These are phyloP conservation scores for Falco peregrinus DNA, from an alignment of 2,797 vertebrate genomes.

Conservation along the genomic window DNA sequence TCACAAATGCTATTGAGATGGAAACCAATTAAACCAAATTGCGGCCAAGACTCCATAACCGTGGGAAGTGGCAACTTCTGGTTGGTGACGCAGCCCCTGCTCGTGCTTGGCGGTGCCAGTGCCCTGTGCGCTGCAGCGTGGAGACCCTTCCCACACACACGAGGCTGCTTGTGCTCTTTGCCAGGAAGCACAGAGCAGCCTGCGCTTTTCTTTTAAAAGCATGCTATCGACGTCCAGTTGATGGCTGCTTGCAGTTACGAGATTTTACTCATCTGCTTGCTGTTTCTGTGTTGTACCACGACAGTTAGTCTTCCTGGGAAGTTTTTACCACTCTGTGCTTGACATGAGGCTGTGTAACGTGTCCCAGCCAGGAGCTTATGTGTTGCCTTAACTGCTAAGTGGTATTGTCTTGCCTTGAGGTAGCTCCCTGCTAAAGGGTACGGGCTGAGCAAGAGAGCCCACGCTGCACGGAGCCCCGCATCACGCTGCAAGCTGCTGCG, in stretches of 20 bases:
- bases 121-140: fast-evolving
- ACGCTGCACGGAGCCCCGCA: fast-evolving
- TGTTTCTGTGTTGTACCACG: not conserved
- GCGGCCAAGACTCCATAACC: not conserved
- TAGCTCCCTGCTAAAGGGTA: not conserved
- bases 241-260: not conserved
- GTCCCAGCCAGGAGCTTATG: not conserved
- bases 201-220: not conserved
- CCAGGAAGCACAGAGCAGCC: not conserved
- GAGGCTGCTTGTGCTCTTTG: not conserved
- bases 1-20: not conserved
- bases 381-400: not conserved
- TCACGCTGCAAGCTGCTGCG: fast-evolving
- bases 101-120: not conserved
- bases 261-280: not conserved
- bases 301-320: not conserved
- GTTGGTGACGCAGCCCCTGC: not conserved
- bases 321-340: not conserved
- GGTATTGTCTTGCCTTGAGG: too few species aligned
- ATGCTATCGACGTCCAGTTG: not conserved
- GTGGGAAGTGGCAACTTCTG: not conserved
- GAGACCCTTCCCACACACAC: not conserved
- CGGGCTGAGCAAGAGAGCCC: not conserved
- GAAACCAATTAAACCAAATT: not conserved
- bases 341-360: not conserved